Evolutionary conservation across 1,140 invertebrate genomes (phyloP).

Genomic region (Pogonognathellus flavescens): DNA sequence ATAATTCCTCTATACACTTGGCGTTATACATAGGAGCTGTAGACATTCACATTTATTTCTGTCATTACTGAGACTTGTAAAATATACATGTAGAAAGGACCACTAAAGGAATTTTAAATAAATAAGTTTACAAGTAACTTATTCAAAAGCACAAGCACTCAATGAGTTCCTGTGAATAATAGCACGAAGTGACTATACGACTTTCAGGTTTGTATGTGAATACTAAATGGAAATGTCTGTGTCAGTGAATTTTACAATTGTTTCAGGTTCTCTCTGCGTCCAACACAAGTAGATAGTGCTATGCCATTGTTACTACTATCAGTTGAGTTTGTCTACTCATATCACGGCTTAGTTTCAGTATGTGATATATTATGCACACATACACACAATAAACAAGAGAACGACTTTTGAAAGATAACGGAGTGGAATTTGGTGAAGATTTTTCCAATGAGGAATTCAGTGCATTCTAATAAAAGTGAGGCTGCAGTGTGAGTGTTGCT

Average conservation of each 20-base stretch:
- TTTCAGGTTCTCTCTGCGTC: too few relatives aligned
- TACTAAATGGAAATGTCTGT: too few relatives aligned
- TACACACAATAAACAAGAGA: neutral
- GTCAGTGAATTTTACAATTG: too few relatives aligned
- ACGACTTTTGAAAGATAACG: constrained; percentile 17
- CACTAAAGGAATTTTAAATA: neutral
- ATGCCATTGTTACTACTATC: too few relatives aligned
- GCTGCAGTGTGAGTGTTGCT: neutral
- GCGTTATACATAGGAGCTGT: too few relatives aligned
- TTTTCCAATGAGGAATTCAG: neutral
- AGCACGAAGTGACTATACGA: too few relatives aligned
- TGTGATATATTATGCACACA: constrained; percentile 12
- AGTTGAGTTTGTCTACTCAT: neutral
- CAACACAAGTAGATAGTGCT: too few relatives aligned
- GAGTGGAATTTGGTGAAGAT: constrained; percentile 7
- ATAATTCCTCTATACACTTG: too few relatives aligned
- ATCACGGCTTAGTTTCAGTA: neutral
- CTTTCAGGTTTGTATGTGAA: too few relatives aligned
- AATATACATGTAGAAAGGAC: neutral
- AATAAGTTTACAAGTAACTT: too few relatives aligned
- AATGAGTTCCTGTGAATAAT: too few relatives aligned
- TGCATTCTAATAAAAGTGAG: neutral
- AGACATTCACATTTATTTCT: neutral
- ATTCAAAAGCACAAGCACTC: too few relatives aligned
- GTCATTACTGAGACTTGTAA: neutral